These are phyloP conservation scores for Dascillus cervinus DNA, from an alignment of 2,888 invertebrate genomes.

Conservation along the genomic window DNA sequence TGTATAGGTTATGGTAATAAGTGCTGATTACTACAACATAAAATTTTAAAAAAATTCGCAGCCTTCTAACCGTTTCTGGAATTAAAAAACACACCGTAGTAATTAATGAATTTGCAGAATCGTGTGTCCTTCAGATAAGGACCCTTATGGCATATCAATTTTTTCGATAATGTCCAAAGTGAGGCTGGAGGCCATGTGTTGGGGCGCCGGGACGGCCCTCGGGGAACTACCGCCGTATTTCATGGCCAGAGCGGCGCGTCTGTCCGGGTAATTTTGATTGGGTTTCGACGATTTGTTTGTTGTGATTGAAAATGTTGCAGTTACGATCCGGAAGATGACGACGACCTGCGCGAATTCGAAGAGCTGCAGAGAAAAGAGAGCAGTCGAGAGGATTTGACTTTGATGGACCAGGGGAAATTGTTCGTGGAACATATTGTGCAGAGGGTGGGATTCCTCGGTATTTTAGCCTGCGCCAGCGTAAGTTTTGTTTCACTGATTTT, in stretches of 20 bases:
- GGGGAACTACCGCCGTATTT: conserved; percentile 99
- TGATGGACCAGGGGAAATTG: conserved; percentile 72
- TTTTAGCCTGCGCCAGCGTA: conserved; percentile 91
- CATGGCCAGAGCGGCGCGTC: conserved; percentile 92
- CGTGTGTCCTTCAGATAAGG: conserved; percentile 77
- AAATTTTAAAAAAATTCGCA: too few species aligned
- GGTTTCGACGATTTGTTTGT: conserved; percentile 1
- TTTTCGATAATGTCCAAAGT: conserved; percentile 94
- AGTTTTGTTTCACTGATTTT: conserved; percentile 37
- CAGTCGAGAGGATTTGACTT: conserved; percentile 50
- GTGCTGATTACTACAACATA: too few species aligned
- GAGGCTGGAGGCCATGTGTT: conserved; percentile 92
- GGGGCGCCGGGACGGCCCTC: conserved; percentile 97
- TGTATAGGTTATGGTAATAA: too few species aligned
- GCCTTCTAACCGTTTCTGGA: too few species aligned
- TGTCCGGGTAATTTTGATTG: conserved; percentile 45
- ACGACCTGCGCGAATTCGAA: conserved; percentile 68
- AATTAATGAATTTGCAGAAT: conserved; percentile 77
- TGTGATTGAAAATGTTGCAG: conserved; percentile 27
- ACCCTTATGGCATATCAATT: conserved; percentile 63
- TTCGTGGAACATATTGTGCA: conserved; percentile 86
- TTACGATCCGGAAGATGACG: conserved; percentile 51
- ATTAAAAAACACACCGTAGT: too few species aligned
- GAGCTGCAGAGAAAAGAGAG: conserved; percentile 57
- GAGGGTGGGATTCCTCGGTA: conserved; percentile 91